Evolutionary conservation across 2,888 invertebrate species (phyloP).

Genomic region (Agrotis clavis): DNA sequence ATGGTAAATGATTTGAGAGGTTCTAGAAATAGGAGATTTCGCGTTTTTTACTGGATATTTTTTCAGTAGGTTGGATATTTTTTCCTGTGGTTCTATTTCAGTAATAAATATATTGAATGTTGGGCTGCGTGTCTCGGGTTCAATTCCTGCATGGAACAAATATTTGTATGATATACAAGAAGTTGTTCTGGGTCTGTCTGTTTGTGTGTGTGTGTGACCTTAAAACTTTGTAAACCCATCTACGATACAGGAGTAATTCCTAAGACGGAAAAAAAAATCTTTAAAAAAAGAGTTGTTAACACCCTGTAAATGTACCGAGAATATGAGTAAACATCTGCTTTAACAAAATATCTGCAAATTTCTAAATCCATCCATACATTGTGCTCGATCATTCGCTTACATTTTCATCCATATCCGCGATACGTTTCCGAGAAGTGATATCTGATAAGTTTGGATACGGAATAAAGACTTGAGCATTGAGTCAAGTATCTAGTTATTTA

Average conservation of each 20-base stretch:
- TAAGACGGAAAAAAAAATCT: too few species aligned
- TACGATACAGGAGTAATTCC: too few species aligned
- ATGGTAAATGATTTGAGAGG: constrained; percentile 5
- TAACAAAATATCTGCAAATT: constrained; percentile 13
- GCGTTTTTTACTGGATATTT: not conserved
- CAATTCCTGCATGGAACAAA: too few species aligned
- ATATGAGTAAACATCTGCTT: not conserved
- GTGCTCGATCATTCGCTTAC: not conserved
- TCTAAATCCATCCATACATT: not conserved
- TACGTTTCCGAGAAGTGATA: constrained; percentile 21
- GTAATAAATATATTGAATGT: too few species aligned
- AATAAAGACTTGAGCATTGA: constrained; percentile 16
- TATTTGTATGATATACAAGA: too few species aligned
- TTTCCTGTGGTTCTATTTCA: too few species aligned
- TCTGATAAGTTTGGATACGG: not conserved
- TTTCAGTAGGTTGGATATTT: too few species aligned
- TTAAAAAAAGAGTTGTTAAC: too few species aligned
- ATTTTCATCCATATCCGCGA: constrained; percentile 1
- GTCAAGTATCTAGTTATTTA: not conserved
- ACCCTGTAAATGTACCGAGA: not conserved
- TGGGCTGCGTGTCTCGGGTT: too few species aligned
- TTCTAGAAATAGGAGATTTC: not conserved
- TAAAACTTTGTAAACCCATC: too few species aligned
- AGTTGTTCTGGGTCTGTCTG: too few species aligned
- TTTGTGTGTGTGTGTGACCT: too few species aligned